A percentile compares a stretch with the other conserved stretches of the same genome.
These are phyloP conservation scores for Champsocephalus esox DNA, from an alignment of 2,797 vertebrate genomes.

Conservation along the genomic window DNA sequence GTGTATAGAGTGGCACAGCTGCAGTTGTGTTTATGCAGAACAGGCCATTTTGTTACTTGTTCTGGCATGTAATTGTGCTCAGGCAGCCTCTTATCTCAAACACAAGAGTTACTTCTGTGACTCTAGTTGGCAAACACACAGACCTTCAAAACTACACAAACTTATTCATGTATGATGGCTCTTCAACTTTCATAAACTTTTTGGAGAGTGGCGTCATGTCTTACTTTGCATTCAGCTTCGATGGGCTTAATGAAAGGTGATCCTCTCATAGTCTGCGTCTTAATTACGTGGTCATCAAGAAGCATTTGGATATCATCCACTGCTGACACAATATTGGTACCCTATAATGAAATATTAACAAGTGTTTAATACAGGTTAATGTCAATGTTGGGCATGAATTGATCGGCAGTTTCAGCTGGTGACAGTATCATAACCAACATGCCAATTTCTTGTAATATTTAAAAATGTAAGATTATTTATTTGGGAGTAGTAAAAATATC, in stretches of 20 bases:
- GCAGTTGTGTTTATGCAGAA: constrained; percentile 26
- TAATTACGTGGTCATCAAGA: constrained; percentile 93
- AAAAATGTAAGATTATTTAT: constrained; percentile 8
- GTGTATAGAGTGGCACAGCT: constrained; percentile 1
- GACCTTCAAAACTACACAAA: not conserved
- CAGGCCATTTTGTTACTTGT: constrained; percentile 26
- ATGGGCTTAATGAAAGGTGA: constrained; percentile 93
- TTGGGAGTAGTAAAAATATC: not conserved
- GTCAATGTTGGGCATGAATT: not conserved
- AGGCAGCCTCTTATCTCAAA: not conserved
- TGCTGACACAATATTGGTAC: constrained; percentile 87
- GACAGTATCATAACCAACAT: not conserved
- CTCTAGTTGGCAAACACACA: constrained; percentile 4
- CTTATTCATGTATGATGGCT: not conserved
- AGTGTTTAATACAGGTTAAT: constrained; percentile 1
- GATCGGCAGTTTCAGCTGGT: not conserved
- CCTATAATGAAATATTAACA: constrained; percentile 78
- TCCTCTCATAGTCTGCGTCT: constrained; percentile 92
- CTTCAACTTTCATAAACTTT: not conserved
- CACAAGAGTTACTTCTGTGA: not conserved
- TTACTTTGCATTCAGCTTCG: constrained; percentile 91
- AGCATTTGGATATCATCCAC: constrained; percentile 93
- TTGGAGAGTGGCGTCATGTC: constrained; percentile 27
- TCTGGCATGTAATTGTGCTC: constrained; percentile 23
- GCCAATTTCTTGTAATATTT: constrained; percentile 7